These are phyloP conservation scores for Lasioglossum lativentre DNA, from an alignment of 2,888 invertebrate genomes.

Conservation along the genomic window DNA sequence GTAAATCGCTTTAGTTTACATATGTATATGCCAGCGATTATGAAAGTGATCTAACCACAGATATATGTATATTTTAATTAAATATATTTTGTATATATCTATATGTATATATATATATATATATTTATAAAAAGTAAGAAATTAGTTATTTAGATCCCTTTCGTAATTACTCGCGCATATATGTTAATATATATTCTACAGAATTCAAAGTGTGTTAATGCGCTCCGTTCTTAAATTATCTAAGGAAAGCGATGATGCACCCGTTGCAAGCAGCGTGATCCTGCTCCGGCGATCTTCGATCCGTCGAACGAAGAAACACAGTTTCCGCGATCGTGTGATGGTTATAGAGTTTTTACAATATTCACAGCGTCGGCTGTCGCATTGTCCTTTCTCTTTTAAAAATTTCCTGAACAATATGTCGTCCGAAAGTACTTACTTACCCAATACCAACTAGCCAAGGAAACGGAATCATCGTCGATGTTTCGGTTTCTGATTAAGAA, in stretches of 20 bases:
- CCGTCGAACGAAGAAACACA: conserved; percentile 17
- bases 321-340: conserved; percentile 18
- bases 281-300: background rate
- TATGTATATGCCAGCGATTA: conserved; percentile 37
- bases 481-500: conserved; percentile 27
- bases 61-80: conserved; percentile 5
- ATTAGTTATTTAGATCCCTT: background rate
- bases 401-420: conserved; percentile 13
- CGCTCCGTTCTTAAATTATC: conserved; percentile 46
- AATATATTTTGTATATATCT: background rate
- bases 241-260: conserved; percentile 49
- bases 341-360: conserved; percentile 29
- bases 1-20: conserved; percentile 42
- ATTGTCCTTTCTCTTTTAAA: background rate
- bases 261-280: conserved; percentile 19
- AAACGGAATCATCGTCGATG: conserved; percentile 28
- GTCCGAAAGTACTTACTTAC: conserved; percentile 51
- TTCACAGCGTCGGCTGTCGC: conserved; percentile 25
- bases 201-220: conserved; percentile 30
- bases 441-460: conserved; percentile 53
- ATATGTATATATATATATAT: background rate
- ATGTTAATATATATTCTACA: conserved; percentile 11
- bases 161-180: conserved; percentile 2
- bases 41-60: conserved; percentile 6
- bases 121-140: background rate